Evolutionary conservation across 2,888 invertebrate species (phyloP), one percentile per base, ranked within the genome.

Genomic region (Lordiphosa andalusiaca): DNA sequence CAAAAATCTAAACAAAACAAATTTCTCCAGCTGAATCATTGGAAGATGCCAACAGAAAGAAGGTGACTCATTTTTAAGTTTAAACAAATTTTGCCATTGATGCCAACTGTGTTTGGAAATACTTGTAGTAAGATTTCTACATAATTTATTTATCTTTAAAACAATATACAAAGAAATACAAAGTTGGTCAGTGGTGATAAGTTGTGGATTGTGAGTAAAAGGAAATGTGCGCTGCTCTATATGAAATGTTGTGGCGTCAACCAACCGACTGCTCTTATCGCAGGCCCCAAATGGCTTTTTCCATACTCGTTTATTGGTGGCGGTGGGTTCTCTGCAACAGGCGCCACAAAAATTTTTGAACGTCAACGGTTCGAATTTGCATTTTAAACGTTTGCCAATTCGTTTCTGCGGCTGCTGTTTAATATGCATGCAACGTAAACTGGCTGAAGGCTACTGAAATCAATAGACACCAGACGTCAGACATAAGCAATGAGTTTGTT

Each of bases 391-490:
- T 12, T 46, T 16, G 41, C 23, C 23, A 41, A 16, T 44, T 44
- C 16, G 44, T 42, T 30, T 23, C 56, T 33, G 23, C 21, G 38
- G 61, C 33, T 36, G 39, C 62, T 70, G 51, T 37, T 81, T 81
- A 71, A 67, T 74, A 81, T 81, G 78, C 85, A 64, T 38, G 52
- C 66, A 54, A 65, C 82, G 53, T 49, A 68, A 80, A 56, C 53
- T 76, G 78, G 76, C 83, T 81, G 84, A 85, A 83, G 84, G 73
- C 85, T 82, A 78, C 77, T 73, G 60, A 65, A 80, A 73, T 81
- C 77, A 53, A 83, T 80, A 80, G 84, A 75, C 78, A 54, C 23
- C 77, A 57, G 54, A 55, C 61, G 53, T 40, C 33, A 53, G 49
- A 36, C 42, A 61, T 13, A 46, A 49, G 55, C 47, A 62, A 25